A percentile compares a stretch with the other conserved stretches of the same genome.
These are phyloP conservation scores for Ceratosolen fusciceps DNA, from an alignment of 1,140 invertebrate genomes.

Conservation along the genomic window DNA sequence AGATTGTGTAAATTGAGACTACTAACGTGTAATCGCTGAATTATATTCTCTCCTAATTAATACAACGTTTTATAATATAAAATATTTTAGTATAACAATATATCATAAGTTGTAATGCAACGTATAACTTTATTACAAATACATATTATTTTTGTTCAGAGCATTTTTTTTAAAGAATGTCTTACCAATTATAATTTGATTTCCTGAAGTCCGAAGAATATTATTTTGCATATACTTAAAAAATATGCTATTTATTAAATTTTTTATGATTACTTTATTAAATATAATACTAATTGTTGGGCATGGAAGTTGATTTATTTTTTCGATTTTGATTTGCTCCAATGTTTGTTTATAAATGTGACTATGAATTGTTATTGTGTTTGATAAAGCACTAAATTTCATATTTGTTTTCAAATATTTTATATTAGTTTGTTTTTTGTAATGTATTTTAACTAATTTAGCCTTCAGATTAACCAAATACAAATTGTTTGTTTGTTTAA, in stretches of 20 bases:
- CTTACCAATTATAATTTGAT: conserved; percentile 60
- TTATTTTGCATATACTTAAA: conserved; percentile 53
- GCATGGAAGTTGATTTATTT: conserved; percentile 53
- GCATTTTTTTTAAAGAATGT: too few relatives aligned
- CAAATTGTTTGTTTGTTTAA: not conserved
- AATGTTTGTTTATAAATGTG: conserved; percentile 32
- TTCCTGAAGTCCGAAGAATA: conserved; percentile 54
- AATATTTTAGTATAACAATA: too few relatives aligned
- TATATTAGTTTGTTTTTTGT: conserved; percentile 48
- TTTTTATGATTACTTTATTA: conserved; percentile 52
- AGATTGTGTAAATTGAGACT: conserved; percentile 48
- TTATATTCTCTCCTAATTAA: conserved; percentile 49
- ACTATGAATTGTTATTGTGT: not conserved
- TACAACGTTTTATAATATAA: too few relatives aligned
- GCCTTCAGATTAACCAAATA: conserved; percentile 6
- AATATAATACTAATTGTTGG: conserved; percentile 54
- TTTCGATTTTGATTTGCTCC: conserved; percentile 46
- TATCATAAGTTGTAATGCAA: too few relatives aligned
- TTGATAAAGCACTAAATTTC: conserved; percentile 13
- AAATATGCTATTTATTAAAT: conserved; percentile 55
- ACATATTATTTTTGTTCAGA: too few relatives aligned
- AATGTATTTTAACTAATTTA: conserved; percentile 45
- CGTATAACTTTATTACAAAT: too few relatives aligned
- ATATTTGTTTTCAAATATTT: conserved; percentile 32
- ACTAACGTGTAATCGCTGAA: conserved; percentile 38